Conservation (phyloP, 2,113 vertebrate genomes). For the Bos javanicus region DNA sequence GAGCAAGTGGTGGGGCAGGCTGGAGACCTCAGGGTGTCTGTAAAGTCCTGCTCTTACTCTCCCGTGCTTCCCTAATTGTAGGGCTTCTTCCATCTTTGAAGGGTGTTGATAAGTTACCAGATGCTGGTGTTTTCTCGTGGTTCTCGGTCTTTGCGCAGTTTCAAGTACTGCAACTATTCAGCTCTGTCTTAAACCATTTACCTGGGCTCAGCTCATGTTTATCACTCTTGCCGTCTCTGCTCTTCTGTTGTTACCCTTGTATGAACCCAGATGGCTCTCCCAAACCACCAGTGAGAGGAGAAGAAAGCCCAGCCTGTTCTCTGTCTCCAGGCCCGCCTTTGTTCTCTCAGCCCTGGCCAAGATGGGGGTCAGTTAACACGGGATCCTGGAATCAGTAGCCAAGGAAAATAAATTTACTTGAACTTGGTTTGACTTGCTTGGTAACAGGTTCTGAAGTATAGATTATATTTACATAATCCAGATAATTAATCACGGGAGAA, state of each 20-base stretch:
- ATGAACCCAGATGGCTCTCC: not conserved
- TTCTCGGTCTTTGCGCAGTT: not conserved
- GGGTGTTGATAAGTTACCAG: not conserved
- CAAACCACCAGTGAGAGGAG: not conserved
- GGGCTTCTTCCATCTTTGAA: not conserved
- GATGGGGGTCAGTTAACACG: not conserved
- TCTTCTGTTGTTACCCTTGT: not conserved
- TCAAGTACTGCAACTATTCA: not conserved
- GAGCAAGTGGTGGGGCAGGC: not conserved
- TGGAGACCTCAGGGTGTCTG: too few relatives aligned
- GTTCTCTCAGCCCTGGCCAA: not conserved
- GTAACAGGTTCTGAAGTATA: slow-evolving; percentile 1
- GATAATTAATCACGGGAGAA: not conserved
- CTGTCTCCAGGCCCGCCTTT: not conserved
- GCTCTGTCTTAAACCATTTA: not conserved
- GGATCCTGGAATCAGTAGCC: not conserved
- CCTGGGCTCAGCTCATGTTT: rapidly evolving
- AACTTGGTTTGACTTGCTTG: slow-evolving; percentile 23
- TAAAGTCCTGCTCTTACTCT: not conserved
- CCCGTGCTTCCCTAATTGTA: not conserved
- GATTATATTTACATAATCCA: slow-evolving; percentile 22
- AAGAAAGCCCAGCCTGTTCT: not conserved
- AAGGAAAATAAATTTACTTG: not conserved
- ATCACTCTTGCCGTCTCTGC: not conserved
- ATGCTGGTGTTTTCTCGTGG: not conserved